Percentiles rank a stretch among this genome's conserved stretches.
Conservation (phyloP, 2,113 vertebrate species). For the Toxotes jaculatrix region DNA sequence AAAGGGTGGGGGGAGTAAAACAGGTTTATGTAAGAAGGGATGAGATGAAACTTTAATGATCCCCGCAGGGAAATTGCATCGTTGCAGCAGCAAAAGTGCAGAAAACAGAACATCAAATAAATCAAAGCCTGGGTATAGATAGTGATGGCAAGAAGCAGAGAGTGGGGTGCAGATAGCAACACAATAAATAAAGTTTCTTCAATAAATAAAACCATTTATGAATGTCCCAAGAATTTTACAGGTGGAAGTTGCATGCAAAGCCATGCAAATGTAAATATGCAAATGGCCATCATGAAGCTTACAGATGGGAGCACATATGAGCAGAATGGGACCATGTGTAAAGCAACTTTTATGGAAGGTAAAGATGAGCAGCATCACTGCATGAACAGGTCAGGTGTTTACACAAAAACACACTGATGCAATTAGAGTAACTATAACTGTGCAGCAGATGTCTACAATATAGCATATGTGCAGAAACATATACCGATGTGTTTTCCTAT, state of each 20-base stretch:
- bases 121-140: slow-evolving; percentile 29
- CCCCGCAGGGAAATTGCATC: slow-evolving; percentile 43
- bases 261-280: slow-evolving; percentile 19
- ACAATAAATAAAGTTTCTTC: slow-evolving; percentile 26
- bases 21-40: slow-evolving; percentile 50
- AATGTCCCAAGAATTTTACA: neutral
- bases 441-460: slow-evolving; percentile 13
- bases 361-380: neutral
- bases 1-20: slow-evolving; percentile 33
- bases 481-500: neutral
- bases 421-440: neutral
- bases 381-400: neutral
- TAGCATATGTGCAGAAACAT: neutral
- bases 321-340: neutral
- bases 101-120: slow-evolving; percentile 50
- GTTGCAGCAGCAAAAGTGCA: slow-evolving; percentile 40
- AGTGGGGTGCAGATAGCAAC: slow-evolving; percentile 1
- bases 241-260: neutral
- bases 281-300: neutral
- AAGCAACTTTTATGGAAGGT: neutral
- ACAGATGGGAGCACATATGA: neutral
- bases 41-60: slow-evolving; percentile 68
- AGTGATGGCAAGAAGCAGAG: slow-evolving; percentile 16
- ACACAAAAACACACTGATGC: slow-evolving; percentile 3
- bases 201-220: neutral